A percentile compares a stretch with the other conserved stretches of the same genome.
Evolutionary conservation across 2,888 invertebrate species (phyloP).

Genomic region (Phengaris alcon): DNA sequence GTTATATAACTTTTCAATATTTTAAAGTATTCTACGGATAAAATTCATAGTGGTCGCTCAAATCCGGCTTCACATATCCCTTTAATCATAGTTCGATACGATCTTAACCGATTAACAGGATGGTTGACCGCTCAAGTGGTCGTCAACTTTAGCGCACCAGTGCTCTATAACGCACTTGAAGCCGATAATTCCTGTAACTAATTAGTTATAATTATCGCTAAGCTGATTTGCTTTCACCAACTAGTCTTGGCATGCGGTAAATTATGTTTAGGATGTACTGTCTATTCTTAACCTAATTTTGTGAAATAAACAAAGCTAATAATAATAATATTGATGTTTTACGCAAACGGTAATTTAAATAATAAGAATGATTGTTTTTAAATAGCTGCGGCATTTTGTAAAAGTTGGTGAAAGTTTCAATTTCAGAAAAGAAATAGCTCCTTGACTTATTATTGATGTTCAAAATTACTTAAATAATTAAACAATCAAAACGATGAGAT

Average conservation of each 20-base stretch:
- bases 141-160: conserved; percentile 4
- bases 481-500: too few species aligned
- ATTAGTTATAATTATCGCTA: conserved; percentile 8
- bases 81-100: conserved; percentile 6
- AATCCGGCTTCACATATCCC: conserved; percentile 31
- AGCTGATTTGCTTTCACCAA: background rate
- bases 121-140: conserved; percentile 13
- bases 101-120: conserved; percentile 20
- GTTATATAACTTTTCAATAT: background rate
- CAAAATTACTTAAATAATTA: too few species aligned
- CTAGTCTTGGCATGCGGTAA: background rate
- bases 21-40: background rate
- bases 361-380: background rate
- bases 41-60: background rate
- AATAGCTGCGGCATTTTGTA: background rate
- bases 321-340: background rate
- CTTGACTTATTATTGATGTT: too few species aligned
- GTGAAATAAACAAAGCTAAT: background rate
- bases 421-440: too few species aligned
- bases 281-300: background rate
- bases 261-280: background rate
- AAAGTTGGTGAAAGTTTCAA: too few species aligned
- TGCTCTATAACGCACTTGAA: conserved; percentile 12
- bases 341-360: background rate
- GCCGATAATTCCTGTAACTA: conserved; percentile 14